phyloP scores from a whole-genome alignment of 2,797 vertebrate genomes.

The Pantherophis alleghaniensis region DNA sequence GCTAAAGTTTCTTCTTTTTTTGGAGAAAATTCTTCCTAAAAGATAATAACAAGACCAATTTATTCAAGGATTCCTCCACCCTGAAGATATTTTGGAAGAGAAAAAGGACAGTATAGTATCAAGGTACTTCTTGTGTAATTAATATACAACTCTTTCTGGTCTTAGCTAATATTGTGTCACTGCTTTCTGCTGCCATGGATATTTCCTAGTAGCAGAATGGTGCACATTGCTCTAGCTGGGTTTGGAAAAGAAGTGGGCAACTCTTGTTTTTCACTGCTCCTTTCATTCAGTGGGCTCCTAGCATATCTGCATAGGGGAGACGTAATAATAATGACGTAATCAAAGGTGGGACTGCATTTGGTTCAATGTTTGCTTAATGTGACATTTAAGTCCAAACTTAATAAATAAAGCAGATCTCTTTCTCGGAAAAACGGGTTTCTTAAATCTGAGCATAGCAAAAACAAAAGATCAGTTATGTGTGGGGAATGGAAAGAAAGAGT shows the following conservation, averaged over 20 bases:
- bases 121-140: not conserved
- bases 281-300: not conserved
- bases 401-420: slow-evolving; percentile 54
- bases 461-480: not conserved
- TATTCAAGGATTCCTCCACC: not conserved
- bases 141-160: not conserved
- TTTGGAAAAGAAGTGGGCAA: not conserved
- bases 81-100: not conserved
- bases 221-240: not conserved
- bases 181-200: not conserved
- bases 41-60: not conserved
- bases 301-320: not conserved
- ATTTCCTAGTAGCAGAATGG: not conserved
- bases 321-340: not conserved
- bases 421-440: not conserved
- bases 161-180: not conserved
- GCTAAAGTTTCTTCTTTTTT: not conserved
- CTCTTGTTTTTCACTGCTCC: not conserved
- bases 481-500: not conserved
- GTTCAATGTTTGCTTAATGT: not conserved
- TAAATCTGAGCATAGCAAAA: not conserved
- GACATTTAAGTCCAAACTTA: slow-evolving; percentile 1
- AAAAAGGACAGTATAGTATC: not conserved
- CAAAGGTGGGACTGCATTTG: slow-evolving; percentile 42
- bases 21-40: not conserved